Evolutionary conservation across 2,888 invertebrate species (phyloP), one percentile per base, ranked within the genome.

Genomic region (Capitulum mitella): DNA sequence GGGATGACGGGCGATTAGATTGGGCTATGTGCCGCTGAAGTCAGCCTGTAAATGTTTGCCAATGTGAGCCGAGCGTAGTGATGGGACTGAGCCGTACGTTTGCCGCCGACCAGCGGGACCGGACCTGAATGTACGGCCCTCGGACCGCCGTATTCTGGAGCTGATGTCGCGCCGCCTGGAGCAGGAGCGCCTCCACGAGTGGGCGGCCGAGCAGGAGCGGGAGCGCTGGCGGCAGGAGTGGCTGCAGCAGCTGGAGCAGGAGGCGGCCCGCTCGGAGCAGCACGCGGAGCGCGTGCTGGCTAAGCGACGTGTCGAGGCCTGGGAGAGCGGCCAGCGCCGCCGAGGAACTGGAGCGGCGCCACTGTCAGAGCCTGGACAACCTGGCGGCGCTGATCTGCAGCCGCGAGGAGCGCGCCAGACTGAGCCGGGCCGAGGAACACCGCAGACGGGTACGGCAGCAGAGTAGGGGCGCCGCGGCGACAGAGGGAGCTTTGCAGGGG

Each of bases 191-290:
- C 34, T 19, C 19, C 64, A 64, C 34, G 64, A 64, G 64, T 37
- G 64, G 34, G 14, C 19, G 5, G 64, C 64, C 22, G 14, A 37
- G 32, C 34, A 64, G 64, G 37, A 64, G 34, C 64, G 22, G 5
- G 12, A 37, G 34, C 64, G 64, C 34, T 64, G 64, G 64, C 16
- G 64, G 34, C 64, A 37, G 64, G 64, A 64, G 64, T 64, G 64
- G 34, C 64, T 64, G 64, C 34, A 64, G 34, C 34, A 64, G 34
- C 26, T 64, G 37, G 34, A 22, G 34, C n/a, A 19, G 16, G 34
- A 64, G 64, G 34, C 64, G 37, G 64, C 2, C 32, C 34, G 64
- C 2, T 1, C 0, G 6, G 64, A 64, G 19, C 34, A 32, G 34
- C 34, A 32, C 19, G 34, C 2, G 64, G 34, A 34, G 64, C 16